Evolutionary conservation across 2,888 invertebrate genomes (phyloP).

Genomic region (Chydorus sphaericus): DNA sequence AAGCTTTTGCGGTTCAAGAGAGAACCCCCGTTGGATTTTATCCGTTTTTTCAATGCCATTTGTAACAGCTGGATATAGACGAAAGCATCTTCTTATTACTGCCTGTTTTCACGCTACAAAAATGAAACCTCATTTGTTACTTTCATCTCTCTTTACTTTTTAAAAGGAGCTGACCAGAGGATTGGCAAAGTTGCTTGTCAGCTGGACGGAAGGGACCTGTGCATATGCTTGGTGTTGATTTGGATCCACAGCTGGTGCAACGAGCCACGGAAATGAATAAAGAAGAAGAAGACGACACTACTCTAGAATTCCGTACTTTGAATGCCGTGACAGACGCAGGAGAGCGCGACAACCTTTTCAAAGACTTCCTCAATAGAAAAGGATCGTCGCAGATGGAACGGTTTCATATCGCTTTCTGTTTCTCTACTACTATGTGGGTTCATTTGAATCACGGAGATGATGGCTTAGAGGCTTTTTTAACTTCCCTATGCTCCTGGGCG

Average conservation of each 20-base stretch:
- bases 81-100: no score
- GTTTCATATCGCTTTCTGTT: constrained; percentile 58
- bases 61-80: no score
- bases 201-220: constrained; percentile 28
- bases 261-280: constrained; percentile 39
- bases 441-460: constrained; percentile 68
- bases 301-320: constrained; percentile 18
- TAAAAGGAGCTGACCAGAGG: constrained; percentile 48
- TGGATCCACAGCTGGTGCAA: constrained; percentile 52
- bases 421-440: constrained; percentile 82
- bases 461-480: constrained; percentile 48
- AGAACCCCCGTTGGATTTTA: no score
- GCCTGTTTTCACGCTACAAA: no score
- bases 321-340: constrained; percentile 42
- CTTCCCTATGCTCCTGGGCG: constrained; percentile 37
- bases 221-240: constrained; percentile 51
- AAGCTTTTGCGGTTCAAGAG: no score
- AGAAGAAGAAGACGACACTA: not conserved
- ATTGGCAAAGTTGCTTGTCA: constrained; percentile 38
- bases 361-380: constrained; percentile 34
- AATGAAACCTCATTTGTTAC: not conserved
- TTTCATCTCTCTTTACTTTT: constrained; percentile 17
- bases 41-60: no score
- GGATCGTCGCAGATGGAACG: constrained; percentile 19
- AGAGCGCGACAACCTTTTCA: constrained; percentile 28